Evolutionary conservation across 2,888 invertebrate species (phyloP).

Genomic region (Drosophila sordidula): DNA sequence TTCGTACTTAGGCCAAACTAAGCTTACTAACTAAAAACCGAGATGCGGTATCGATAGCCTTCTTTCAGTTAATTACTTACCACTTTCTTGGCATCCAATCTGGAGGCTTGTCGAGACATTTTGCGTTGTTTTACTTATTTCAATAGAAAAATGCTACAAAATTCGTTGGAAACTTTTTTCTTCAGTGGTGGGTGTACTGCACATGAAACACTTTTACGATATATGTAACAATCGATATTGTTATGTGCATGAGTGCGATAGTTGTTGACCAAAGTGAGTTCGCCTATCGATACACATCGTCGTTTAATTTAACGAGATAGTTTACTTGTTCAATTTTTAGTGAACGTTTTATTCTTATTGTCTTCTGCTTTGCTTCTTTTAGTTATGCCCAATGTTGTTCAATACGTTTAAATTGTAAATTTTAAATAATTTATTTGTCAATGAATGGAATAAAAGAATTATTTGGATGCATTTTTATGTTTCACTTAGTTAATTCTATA

Average conservation of each 20-base stretch:
- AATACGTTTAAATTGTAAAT: no score
- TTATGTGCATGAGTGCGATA: slow-evolving; percentile 7
- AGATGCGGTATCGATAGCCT: slow-evolving; percentile 28
- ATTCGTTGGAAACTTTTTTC: slow-evolving; percentile 34
- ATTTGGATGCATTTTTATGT: no score
- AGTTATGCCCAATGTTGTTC: no score
- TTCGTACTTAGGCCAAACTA: slow-evolving; percentile 61
- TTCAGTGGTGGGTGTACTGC: slow-evolving; percentile 51
- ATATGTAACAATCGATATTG: slow-evolving; percentile 13
- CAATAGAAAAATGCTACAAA: slow-evolving; percentile 22
- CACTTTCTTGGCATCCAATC: slow-evolving; percentile 85
- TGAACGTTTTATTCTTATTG: neutral
- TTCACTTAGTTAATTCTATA: no score
- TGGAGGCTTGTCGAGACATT: slow-evolving; percentile 84
- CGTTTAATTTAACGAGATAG: neutral
- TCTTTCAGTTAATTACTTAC: slow-evolving; percentile 75
- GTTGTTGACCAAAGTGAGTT: neutral
- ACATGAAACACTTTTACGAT: slow-evolving; percentile 18
- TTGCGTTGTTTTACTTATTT: slow-evolving; percentile 27
- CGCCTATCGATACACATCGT: slow-evolving; percentile 1
- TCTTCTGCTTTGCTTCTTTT: neutral
- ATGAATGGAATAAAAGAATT: no score
- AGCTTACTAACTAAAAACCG: slow-evolving; percentile 61
- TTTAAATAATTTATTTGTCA: no score
- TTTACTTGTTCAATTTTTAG: neutral